These are phyloP conservation scores for Enteromius mattozi DNA, from an alignment of 2,797 vertebrate genomes.

Conservation along the genomic window DNA sequence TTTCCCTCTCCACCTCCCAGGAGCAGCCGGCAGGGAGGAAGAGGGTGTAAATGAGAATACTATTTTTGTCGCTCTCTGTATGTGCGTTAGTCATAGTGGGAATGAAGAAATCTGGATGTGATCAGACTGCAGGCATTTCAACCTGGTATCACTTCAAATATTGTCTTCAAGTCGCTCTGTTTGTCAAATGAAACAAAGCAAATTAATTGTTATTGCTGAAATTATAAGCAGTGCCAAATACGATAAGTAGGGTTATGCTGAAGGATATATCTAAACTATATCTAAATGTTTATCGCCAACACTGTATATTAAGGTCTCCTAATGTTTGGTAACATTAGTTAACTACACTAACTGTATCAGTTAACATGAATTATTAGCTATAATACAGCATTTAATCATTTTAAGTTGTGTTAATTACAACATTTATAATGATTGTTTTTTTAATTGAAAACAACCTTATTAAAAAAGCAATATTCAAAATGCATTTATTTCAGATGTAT, in stretches of 20 bases:
- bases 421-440: neutral
- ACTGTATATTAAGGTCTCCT: neutral
- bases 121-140: constrained; percentile 43
- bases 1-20: constrained; percentile 34
- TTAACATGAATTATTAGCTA: neutral
- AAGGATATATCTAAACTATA: neutral
- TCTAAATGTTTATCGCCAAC: neutral
- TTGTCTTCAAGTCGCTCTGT: neutral
- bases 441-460: neutral
- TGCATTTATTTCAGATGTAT: too few relatives aligned
- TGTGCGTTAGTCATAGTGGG: constrained; percentile 8
- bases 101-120: constrained; percentile 33
- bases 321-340: neutral
- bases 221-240: neutral
- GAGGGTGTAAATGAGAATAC: constrained; percentile 56
- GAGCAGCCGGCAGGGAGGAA: constrained; percentile 36
- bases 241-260: neutral
- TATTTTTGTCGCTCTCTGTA: constrained; percentile 46
- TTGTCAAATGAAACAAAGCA: neutral
- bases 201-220: neutral
- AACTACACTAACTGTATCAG: neutral
- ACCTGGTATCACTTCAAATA: neutral
- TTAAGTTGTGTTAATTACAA: neutral
- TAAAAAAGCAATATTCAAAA: too few relatives aligned
- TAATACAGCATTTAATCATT: neutral